These are phyloP conservation scores for Antrozous pallidus DNA, from an alignment of 2,797 vertebrate genomes.

Conservation along the genomic window DNA sequence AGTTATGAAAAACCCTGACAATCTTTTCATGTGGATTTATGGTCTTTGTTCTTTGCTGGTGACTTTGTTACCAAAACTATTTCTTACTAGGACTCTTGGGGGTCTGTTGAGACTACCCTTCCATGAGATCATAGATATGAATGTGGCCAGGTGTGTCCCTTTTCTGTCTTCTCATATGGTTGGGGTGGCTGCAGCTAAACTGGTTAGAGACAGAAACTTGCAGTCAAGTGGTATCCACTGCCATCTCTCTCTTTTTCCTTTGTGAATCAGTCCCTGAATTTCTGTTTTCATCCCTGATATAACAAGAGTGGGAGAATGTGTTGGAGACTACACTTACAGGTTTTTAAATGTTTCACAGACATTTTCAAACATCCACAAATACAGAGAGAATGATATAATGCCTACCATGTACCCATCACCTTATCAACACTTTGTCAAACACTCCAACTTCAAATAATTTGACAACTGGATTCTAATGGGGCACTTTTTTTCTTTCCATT, in stretches of 20 bases:
- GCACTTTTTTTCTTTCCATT: background rate
- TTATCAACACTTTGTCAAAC: background rate
- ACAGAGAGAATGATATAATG: background rate
- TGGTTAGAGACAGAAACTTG: background rate
- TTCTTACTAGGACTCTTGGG: background rate
- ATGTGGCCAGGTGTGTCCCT: background rate
- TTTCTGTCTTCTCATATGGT: background rate
- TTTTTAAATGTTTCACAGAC: background rate
- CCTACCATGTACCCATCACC: background rate
- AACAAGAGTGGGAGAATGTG: background rate
- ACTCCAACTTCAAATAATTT: background rate
- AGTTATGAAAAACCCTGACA: background rate
- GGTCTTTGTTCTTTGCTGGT: background rate
- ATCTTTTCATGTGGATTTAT: constrained; percentile 29
- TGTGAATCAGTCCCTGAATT: background rate
- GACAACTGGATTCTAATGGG: background rate
- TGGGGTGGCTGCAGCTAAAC: background rate
- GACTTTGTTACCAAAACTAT: background rate
- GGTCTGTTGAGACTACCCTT: background rate
- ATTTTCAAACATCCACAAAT: background rate
- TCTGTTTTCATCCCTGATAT: background rate
- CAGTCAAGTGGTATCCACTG: background rate
- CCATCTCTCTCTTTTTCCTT: background rate
- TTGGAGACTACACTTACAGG: background rate
- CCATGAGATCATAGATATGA: background rate